phyloP scores from a whole-genome alignment of 2,797 vertebrate species.

The Scarus forsteni region DNA sequence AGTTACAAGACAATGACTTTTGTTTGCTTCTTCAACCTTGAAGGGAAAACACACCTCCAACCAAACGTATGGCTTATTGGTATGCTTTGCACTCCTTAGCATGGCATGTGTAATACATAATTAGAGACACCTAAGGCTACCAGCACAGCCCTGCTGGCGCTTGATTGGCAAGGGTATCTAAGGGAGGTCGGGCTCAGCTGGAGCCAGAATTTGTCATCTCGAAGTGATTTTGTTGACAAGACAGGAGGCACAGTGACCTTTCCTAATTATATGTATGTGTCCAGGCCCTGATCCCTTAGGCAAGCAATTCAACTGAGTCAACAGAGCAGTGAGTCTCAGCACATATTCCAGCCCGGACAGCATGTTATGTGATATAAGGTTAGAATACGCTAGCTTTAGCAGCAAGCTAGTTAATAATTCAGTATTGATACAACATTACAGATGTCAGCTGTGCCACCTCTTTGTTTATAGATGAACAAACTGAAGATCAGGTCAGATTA shows the following conservation, averaged over 20 bases:
- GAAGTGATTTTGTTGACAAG: conserved; percentile 86
- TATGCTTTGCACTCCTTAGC: conserved; percentile 58
- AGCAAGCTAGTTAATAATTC: conserved; percentile 67
- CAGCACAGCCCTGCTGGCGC: conserved; percentile 67
- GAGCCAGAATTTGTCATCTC: conserved; percentile 81
- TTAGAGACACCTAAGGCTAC: conserved; percentile 81
- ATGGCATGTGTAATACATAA: conserved; percentile 66
- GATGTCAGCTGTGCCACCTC: conserved; percentile 54
- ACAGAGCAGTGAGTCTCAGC: conserved; percentile 73
- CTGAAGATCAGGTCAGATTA: conserved; percentile 4
- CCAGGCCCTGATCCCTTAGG: conserved; percentile 79
- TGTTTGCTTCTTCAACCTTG: conserved; percentile 54
- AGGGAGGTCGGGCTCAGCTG: conserved; percentile 68
- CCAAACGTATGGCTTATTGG: conserved; percentile 62
- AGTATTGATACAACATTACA: conserved; percentile 62
- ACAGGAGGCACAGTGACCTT: conserved; percentile 84
- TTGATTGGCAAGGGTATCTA: conserved; percentile 82
- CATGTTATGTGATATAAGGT: conserved; percentile 64
- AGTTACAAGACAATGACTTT: conserved; percentile 30
- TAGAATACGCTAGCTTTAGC: conserved; percentile 57
- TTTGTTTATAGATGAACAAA: conserved; percentile 30
- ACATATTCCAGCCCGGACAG: conserved; percentile 59
- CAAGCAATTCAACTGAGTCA: conserved; percentile 87
- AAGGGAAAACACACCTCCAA: conserved; percentile 51
- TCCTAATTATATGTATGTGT: conserved; percentile 86